phyloP scores from a whole-genome alignment of 1,140 invertebrate genomes.

The Sitobion miscanthi region DNA sequence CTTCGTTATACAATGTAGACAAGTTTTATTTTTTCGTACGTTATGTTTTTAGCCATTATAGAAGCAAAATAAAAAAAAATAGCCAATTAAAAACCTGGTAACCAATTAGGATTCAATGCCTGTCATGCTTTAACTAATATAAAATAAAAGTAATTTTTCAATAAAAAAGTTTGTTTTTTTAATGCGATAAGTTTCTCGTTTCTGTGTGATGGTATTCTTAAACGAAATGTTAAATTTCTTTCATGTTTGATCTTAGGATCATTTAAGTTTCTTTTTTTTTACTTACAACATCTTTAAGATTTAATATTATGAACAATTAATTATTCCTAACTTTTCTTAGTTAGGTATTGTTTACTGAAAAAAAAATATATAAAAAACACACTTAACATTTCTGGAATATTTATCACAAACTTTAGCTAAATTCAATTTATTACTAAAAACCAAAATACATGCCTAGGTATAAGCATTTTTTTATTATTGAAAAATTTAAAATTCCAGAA shows the following conservation, averaged over 20 bases:
- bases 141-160: neutral
- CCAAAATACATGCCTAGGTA: neutral
- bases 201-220: neutral
- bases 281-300: neutral
- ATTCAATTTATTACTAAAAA: neutral
- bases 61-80: neutral
- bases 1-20: neutral
- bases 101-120: neutral
- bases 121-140: neutral
- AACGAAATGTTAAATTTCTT: neutral
- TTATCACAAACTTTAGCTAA: neutral
- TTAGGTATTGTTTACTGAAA: neutral
- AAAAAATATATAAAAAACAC: neutral
- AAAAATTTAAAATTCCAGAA: neutral
- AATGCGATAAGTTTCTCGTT: neutral
- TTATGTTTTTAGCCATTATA: neutral
- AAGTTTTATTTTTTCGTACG: neutral
- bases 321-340: neutral
- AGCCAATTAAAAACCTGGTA: neutral
- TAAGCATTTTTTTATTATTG: neutral
- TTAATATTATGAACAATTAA: conserved; percentile 7
- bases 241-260: neutral
- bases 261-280: neutral
- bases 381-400: neutral
- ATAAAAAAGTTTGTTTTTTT: conserved; percentile 5